Conservation (phyloP, 2,797 vertebrate species). For the Taeniopygia guttata region DNA sequence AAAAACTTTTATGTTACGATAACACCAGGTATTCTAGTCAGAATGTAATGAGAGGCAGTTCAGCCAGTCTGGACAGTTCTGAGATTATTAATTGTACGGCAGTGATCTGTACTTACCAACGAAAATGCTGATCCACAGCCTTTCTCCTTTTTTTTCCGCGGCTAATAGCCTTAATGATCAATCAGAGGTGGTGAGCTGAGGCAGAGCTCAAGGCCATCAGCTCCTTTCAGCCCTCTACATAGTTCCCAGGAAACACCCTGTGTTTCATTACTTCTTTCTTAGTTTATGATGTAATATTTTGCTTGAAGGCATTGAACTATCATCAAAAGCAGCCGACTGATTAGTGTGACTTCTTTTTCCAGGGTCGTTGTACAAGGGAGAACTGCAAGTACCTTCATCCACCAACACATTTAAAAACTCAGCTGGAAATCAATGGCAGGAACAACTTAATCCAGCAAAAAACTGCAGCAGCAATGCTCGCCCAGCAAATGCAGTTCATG, state of each 20-base stretch:
- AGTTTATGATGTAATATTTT: not conserved
- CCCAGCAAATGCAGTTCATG: conserved; percentile 99
- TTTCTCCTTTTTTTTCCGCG: not conserved
- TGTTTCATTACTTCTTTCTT: not conserved
- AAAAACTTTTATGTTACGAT: not conserved
- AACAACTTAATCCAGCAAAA: conserved; percentile 99
- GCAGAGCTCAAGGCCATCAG: not conserved
- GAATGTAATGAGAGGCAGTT: not conserved
- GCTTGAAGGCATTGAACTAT: not conserved
- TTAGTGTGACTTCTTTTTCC: conserved; percentile 44
- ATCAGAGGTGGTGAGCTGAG: not conserved
- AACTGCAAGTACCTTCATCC: conserved; percentile 99
- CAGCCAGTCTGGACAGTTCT: not conserved
- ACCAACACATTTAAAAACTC: conserved; percentile 97
- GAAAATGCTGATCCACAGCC: not conserved
- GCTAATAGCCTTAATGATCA: not conserved
- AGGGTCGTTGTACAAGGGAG: conserved; percentile 97
- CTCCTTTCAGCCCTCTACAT: not conserved
- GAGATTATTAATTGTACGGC: not conserved
- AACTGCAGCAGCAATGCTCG: conserved; percentile 95
- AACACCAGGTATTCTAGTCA: not conserved
- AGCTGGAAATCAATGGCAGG: conserved; percentile 98
- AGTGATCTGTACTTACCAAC: not conserved
- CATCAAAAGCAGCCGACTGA: not conserved
- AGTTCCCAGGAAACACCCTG: conserved; percentile 12